Conservation (phyloP, 2,797 vertebrate species). For the Macroramphosus scolopax region DNA sequence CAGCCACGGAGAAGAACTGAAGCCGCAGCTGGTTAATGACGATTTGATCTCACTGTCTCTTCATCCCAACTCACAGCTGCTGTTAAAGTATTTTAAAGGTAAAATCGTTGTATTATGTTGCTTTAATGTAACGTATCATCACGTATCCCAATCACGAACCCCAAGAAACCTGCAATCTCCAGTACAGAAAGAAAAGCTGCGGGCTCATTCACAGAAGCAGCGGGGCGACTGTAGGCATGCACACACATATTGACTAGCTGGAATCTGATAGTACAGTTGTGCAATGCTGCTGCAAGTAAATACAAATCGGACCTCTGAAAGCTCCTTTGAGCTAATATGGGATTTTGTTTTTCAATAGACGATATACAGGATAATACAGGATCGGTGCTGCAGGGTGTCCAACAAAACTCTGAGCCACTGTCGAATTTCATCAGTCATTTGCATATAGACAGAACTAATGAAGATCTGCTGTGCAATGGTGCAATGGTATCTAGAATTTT, state of each 20-base stretch:
- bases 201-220: too few species aligned
- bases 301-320: constrained; percentile 2
- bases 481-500: constrained; percentile 25
- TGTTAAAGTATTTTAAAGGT: too few species aligned
- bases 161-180: too few species aligned
- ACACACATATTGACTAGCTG: neutral
- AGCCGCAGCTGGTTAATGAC: too few species aligned
- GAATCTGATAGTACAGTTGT: constrained; percentile 13
- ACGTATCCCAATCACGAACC: too few species aligned
- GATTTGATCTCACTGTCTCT: too few species aligned
- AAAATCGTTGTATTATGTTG: too few species aligned
- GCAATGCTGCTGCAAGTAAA: constrained; percentile 22
- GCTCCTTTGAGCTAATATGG: constrained; percentile 22
- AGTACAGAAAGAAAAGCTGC: too few species aligned
- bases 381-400: constrained; percentile 13
- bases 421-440: constrained; percentile 42
- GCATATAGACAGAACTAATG: constrained; percentile 66
- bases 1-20: too few species aligned
- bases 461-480: constrained; percentile 34
- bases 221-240: too few species aligned
- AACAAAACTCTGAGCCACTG: constrained; percentile 21
- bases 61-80: too few species aligned
- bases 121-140: too few species aligned
- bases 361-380: constrained; percentile 3
- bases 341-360: constrained; percentile 15